Conservation (phyloP, 2,797 vertebrate genomes). For the Bovichtus diacanthus region DNA sequence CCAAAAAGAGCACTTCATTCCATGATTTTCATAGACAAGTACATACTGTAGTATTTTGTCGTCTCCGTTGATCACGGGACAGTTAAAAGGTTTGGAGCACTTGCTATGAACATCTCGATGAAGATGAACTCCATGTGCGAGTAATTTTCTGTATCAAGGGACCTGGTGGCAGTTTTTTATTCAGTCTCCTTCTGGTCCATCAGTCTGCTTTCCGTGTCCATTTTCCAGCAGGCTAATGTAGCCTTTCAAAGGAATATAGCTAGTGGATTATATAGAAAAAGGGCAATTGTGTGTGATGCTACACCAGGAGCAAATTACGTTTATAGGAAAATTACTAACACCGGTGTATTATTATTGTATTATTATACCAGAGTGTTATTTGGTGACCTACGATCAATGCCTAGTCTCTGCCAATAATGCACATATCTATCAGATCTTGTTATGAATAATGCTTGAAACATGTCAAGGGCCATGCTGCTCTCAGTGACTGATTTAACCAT, state of each 20-base stretch:
- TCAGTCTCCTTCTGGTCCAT: constrained; percentile 45
- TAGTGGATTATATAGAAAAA: background rate
- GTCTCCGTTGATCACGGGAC: constrained; percentile 32
- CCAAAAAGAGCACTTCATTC: constrained; percentile 55
- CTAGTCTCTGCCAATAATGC: background rate
- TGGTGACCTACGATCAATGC: background rate
- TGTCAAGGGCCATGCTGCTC: constrained; percentile 6
- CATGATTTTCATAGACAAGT: constrained; percentile 45
- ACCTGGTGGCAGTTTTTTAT: constrained; percentile 49
- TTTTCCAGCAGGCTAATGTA: constrained; percentile 56
- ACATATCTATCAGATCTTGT: constrained; percentile 11
- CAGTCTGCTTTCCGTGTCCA: constrained; percentile 40
- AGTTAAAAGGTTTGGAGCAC: constrained; percentile 58
- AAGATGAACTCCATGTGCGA: constrained; percentile 48
- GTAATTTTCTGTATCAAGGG: constrained; percentile 54
- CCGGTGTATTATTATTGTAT: too few species aligned
- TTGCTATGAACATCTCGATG: constrained; percentile 58
- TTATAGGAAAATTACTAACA: constrained; percentile 12
- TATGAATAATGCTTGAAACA: background rate
- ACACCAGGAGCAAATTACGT: background rate
- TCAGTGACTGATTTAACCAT: constrained; percentile 4
- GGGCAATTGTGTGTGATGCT: background rate
- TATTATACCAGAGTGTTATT: constrained; percentile 3
- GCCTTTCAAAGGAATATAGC: constrained; percentile 31
- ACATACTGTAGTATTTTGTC: constrained; percentile 41